phyloP scores from a whole-genome alignment of 2,113 vertebrate genomes.

The Xiphophorus couchianus region DNA sequence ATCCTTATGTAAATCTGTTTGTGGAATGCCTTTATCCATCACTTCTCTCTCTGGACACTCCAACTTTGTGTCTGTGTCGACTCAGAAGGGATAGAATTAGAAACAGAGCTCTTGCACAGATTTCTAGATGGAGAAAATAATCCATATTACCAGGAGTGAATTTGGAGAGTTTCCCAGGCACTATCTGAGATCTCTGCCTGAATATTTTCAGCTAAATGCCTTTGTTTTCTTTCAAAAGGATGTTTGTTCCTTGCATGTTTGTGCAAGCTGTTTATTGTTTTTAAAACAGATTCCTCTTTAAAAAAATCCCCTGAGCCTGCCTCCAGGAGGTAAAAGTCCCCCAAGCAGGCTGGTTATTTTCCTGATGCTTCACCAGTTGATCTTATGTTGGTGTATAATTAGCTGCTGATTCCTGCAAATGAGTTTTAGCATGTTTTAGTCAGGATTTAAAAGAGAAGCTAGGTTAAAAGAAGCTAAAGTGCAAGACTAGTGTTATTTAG shows the following conservation, averaged over 20 bases:
- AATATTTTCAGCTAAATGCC: constrained; percentile 18
- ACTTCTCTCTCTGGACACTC: constrained; percentile 8
- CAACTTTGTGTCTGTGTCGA: neutral
- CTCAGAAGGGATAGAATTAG: constrained; percentile 13
- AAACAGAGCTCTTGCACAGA: neutral
- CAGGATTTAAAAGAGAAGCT: constrained; percentile 51
- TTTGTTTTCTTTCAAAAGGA: constrained; percentile 5
- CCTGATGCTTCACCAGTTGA: constrained; percentile 27
- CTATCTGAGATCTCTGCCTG: constrained; percentile 1
- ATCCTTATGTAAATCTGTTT: constrained; percentile 35
- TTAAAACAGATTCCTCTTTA: constrained; percentile 40
- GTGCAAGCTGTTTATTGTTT: constrained; percentile 45
- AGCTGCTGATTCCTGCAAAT: constrained; percentile 47
- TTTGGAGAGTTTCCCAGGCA: constrained; percentile 32
- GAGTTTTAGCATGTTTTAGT: constrained; percentile 45
- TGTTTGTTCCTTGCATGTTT: constrained; percentile 49
- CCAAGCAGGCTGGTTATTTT: constrained; percentile 14
- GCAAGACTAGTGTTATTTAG: constrained; percentile 39
- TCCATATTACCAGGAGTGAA: constrained; percentile 20
- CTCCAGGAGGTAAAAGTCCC: constrained; percentile 46
- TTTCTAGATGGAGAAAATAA: constrained; percentile 30
- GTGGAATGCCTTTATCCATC: constrained; percentile 2
- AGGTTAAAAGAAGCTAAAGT: constrained; percentile 32
- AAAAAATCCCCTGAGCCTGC: constrained; percentile 33
- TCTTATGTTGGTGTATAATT: constrained; percentile 21